Base-by-base conservation (phyloP, 2,797 vertebrate genomes). In the Aselliscus stoliczkanus region DNA sequence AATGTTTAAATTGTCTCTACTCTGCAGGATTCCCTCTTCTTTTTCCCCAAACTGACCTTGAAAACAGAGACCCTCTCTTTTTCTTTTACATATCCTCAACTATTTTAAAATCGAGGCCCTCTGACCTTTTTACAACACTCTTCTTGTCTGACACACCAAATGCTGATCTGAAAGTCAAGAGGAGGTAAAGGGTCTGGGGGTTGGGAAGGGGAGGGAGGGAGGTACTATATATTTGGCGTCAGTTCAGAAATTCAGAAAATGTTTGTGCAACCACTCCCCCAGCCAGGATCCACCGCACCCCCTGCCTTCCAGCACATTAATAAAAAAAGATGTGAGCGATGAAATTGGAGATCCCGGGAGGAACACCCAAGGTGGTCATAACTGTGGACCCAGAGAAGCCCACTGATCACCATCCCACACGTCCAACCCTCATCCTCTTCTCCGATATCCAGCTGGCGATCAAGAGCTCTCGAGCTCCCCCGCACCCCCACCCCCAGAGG, bases 231-330 rank as follows among this genome's bases (percentile, higher is more conserved):
- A n/a, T 94, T 80, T 94, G 95, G 97, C 96, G 92, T 94, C 91
- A 29, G 96, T 94, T 97, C 97, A 98, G 97, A 98, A 97, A 97
- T 95, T 93, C 87, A 96, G 97, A 98, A 98, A 95, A 92, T 60
- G 88, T 97, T 96, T 97, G 97, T 95, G 97, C 97, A 98, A 97
- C 97, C 96, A 97, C 97, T 92, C 83, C 87, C 95, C 95, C 90
- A 25, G 76, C 52, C 93, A 97, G 77, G 88, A 95, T 79, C 58
- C 90, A 93, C 83, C 84, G 77, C 77, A 70, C 76, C 77, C 89
- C 34, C 25, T n/a, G 54, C 93, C 84, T 95, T 88, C 97, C 92
- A 86, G 92, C 95, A 52, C 94, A 56, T 75, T 88, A 70, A 81
- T 47, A 60, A 92, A 97, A 98, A 82, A 96, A 94, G 83, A 97